These are phyloP conservation scores for Trachymyrmex cornetzi DNA, from an alignment of 1,140 invertebrate genomes.

Conservation along the genomic window DNA sequence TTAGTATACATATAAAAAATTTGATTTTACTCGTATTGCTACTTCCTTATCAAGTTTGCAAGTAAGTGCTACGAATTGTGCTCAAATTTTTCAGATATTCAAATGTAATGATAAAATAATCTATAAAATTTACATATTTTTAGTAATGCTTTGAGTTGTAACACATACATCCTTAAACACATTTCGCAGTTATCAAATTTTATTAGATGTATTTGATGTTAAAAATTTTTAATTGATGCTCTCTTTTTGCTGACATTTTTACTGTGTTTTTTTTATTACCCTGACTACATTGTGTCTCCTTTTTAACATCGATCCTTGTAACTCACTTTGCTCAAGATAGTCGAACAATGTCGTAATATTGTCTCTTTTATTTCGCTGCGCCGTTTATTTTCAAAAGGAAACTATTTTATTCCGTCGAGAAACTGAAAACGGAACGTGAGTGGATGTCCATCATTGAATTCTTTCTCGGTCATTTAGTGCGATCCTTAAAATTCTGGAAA, in stretches of 20 bases:
- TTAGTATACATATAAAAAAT: too few species aligned
- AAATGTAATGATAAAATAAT: too few species aligned
- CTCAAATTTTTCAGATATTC: too few species aligned
- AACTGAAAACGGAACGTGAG: not conserved
- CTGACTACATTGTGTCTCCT: not conserved
- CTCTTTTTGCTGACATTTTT: not conserved
- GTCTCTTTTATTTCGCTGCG: slow-evolving; percentile 7
- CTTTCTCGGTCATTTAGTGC: slow-evolving; percentile 78
- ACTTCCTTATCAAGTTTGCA: too few species aligned
- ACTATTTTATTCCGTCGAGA: slow-evolving; percentile 25
- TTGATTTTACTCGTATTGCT: too few species aligned
- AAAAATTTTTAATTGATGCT: not conserved
- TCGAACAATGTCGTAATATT: not conserved
- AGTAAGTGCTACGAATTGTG: too few species aligned
- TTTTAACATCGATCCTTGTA: not conserved
- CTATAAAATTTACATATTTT: too few species aligned
- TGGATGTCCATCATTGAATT: slow-evolving; percentile 71
- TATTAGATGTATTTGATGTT: not conserved
- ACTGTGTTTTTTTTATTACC: not conserved
- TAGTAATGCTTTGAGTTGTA: too few species aligned
- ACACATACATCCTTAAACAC: too few species aligned
- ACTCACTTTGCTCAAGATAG: not conserved
- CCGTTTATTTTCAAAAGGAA: slow-evolving; percentile 20
- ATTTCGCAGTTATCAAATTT: not conserved
- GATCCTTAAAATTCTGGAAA: slow-evolving; percentile 85